Base-by-base conservation (phyloP, 2,797 vertebrate genomes). In the Neostethus bicornis region DNA sequence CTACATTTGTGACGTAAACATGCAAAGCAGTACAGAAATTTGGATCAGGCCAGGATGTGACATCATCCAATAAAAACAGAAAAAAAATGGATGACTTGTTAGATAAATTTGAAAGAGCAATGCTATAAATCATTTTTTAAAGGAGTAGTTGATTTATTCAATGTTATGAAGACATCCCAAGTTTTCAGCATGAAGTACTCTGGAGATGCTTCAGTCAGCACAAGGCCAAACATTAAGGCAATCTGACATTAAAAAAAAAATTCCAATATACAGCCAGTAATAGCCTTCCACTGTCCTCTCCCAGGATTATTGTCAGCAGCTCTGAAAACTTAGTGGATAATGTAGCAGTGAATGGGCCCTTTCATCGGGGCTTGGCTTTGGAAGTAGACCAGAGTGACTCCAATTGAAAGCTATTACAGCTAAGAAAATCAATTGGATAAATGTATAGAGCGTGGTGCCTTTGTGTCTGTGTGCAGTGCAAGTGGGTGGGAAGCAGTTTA, bases 351-450 rank as follows among this genome's bases (percentile, higher is more conserved):
- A 84, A 86, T 73, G 69, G 63, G 21, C 14, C 64, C 80, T 81
- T 81, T 86, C 80, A 87, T 86, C 81, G 70, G 70, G 1, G 51
- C 51, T 59, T 2, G 70, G 67, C 72, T 76, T 46, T 77, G 74
- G 66, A 85, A 81, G 66, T 73, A 75, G 77, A 87, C 72, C 57
- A 19, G 56, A 83, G 75, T 74, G 74, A 78, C 74, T 86, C 71
- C 79, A 77, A 84, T 65, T 82, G 71, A 78, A 79, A 81, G 72
- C 65, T 59, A 74, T 51, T 77, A 75, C 69, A 13, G 79, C 73
- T 61, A 74, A 67, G 70, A 68, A 82, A 86, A 85, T 82, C 75
- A 74, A 85, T 80, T 75, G 65, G 75, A 75, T 79, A 70, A 73
- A 62, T 70, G 80, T 75, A 51, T 8, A 5, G 46, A 51, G 75